Base-by-base conservation (phyloP, 2,113 vertebrate species). In the Setophaga kirtlandii region DNA sequence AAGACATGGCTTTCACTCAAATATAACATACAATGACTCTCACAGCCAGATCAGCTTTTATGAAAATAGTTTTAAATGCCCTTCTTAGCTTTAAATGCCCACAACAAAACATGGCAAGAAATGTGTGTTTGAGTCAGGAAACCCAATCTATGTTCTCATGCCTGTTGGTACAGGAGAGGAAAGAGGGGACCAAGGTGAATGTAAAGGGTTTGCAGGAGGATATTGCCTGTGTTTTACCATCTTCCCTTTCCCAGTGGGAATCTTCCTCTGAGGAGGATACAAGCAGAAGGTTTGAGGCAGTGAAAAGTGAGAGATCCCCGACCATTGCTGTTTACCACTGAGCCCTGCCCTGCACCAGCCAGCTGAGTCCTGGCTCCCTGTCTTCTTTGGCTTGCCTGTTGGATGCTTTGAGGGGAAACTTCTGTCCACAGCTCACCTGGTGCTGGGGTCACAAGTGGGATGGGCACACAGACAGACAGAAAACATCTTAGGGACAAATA, bases 361-460 rank as follows among this genome's bases (percentile, higher is more conserved):
- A 50, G 27, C 10, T 22, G 10, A 56, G 24, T 58, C 46, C 30
- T 69, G 23, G 5, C 14, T 71, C 23, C 24, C 22, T n/a, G 23
- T 24, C 22, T 56, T 52, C 52, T 35, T 67, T 79, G 50, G 15
- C 58, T 76, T 75, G 17, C 33, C 42, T 77, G n/a, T 47, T 21
- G 11, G 5, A 35, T 59, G 28, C 27, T 88, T 62, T 6, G 37
- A 47, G 49, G 60, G 23, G 33, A 76, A 83, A 27, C 33, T 63
- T 37, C 63, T 79, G 22, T 60, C 19, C 41, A 19, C 20, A 17
- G 53, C 58, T 93, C 7, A 2, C 44, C 58, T 67, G 37, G 5
- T 59, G 35, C 39, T 64, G 63, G 17, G 12, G 9, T 64, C 62
- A n/a, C 39, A 12, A 0, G 0, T 1, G 5, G 59, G 55, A 37